phyloP scores from a whole-genome alignment of 2,113 vertebrate genomes.

The Martes martes region DNA sequence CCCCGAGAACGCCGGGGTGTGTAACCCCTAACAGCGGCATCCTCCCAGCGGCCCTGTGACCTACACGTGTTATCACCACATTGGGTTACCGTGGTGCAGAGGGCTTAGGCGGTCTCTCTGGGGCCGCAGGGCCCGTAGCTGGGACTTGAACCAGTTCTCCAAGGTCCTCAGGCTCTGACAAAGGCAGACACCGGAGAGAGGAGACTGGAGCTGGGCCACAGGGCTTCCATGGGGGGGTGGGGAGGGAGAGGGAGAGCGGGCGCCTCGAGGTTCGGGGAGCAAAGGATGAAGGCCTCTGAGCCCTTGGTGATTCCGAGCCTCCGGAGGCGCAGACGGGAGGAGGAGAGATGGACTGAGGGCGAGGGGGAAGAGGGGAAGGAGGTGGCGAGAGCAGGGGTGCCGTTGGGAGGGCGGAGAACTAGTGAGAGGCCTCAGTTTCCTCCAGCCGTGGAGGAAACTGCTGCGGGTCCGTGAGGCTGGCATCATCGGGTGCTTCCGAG shows the following conservation, averaged over 20 bases:
- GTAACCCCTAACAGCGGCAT: accelerated
- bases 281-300: no score
- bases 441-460: background rate
- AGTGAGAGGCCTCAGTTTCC: background rate
- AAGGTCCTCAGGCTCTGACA: background rate
- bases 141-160: background rate
- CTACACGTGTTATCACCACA: accelerated
- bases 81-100: no score
- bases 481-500: background rate
- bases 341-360: no score
- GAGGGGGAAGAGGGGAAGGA: background rate
- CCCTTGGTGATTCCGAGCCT: background rate
- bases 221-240: background rate
- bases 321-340: no score
- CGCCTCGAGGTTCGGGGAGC: background rate
- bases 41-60: background rate
- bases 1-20: background rate
- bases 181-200: background rate
- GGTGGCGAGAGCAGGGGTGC: background rate
- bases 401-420: accelerated
- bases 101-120: background rate
- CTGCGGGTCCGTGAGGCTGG: background rate
- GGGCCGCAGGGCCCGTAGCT: background rate
- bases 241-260: background rate
- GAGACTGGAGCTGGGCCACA: accelerated